These are phyloP conservation scores for Protaetia brevitarsis DNA, from an alignment of 1,140 invertebrate genomes.

Conservation along the genomic window DNA sequence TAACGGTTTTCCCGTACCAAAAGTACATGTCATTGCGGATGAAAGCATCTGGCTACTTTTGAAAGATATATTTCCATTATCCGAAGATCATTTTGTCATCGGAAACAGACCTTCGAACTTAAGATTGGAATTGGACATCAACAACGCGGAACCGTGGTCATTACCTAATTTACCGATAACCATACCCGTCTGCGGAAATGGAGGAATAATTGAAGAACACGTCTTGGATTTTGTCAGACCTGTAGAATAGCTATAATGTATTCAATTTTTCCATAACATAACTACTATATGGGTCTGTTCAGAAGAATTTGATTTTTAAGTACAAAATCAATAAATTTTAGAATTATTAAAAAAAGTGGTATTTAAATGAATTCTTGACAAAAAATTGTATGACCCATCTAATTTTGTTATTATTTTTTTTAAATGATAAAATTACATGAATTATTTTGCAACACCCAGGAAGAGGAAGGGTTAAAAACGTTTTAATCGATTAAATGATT, in stretches of 20 bases:
- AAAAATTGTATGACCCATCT: no score
- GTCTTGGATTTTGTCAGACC: slow-evolving; percentile 37
- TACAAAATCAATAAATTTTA: no score
- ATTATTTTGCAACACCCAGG: no score
- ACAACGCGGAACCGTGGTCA: slow-evolving; percentile 30
- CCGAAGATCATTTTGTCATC: slow-evolving; percentile 56
- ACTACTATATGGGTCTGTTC: no score
- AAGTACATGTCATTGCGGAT: slow-evolving; percentile 61
- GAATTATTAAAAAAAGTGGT: no score
- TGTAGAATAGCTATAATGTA: slow-evolving; percentile 15
- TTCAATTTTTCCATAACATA: slow-evolving; percentile 5
- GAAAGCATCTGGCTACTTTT: slow-evolving; percentile 54
- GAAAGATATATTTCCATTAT: slow-evolving; percentile 52
- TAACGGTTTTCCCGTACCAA: slow-evolving; percentile 83
- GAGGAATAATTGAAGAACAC: slow-evolving; percentile 34
- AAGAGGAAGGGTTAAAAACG: no score
- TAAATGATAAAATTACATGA: no score
- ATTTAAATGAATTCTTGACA: no score
- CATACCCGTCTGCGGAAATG: slow-evolving; percentile 31
- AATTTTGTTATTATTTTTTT: no score
- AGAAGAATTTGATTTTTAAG: no score
- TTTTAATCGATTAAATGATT: no score
- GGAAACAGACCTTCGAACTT: slow-evolving; percentile 50
- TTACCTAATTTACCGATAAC: slow-evolving; percentile 33
- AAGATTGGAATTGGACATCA: slow-evolving; percentile 50